phyloP scores from a whole-genome alignment of 2,888 invertebrate species.

The Formica aserva region DNA sequence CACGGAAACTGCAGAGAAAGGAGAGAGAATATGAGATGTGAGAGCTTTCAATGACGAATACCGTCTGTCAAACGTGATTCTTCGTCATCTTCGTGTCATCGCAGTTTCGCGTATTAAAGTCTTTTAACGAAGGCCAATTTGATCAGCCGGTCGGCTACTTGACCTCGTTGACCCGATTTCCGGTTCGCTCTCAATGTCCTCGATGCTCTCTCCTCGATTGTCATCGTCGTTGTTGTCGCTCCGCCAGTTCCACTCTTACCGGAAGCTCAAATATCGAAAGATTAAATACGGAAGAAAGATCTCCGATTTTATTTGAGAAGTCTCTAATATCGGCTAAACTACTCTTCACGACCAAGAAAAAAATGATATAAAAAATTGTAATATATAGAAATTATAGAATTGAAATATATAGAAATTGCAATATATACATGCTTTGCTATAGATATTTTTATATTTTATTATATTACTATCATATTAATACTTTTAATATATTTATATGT shows the following conservation, averaged over 20 bases:
- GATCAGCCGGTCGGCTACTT: slow-evolving; percentile 67
- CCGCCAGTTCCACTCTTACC: slow-evolving; percentile 23
- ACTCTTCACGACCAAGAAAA: background rate
- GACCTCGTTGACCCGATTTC: slow-evolving; percentile 73
- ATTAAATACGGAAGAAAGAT: slow-evolving; percentile 42
- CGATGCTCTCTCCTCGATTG: slow-evolving; percentile 33
- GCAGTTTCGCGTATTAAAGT: slow-evolving; percentile 68
- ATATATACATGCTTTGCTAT: background rate
- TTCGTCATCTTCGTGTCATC: slow-evolving; percentile 13
- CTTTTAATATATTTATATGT: background rate
- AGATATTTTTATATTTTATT: background rate
- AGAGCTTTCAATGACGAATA: background rate
- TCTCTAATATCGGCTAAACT: background rate
- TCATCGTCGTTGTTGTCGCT: slow-evolving; percentile 21
- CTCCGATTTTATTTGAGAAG: background rate
- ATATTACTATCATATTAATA: no score
- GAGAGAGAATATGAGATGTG: background rate
- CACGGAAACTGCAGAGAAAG: slow-evolving; percentile 13
- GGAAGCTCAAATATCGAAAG: slow-evolving; percentile 47
- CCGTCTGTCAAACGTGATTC: slow-evolving; percentile 10
- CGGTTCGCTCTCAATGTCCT: slow-evolving; percentile 63
- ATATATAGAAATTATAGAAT: background rate
- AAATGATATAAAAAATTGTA: background rate
- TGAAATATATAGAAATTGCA: background rate
- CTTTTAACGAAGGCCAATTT: slow-evolving; percentile 69